A percentile compares a stretch with the other conserved stretches of the same genome.
Evolutionary conservation across 2,888 invertebrate species (phyloP).

Genomic region (Noctua janthe): DNA sequence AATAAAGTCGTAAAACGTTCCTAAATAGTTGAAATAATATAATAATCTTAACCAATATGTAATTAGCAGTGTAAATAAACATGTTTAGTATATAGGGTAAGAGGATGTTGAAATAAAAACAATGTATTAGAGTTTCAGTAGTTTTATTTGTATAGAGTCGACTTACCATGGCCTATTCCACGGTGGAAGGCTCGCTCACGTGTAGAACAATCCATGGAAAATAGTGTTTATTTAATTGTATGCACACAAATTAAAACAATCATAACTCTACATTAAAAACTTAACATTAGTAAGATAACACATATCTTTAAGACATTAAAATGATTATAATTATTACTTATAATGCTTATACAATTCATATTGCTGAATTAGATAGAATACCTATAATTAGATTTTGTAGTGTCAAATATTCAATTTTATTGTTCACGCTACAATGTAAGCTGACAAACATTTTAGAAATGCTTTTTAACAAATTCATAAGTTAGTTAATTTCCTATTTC

Average conservation of each 20-base stretch:
- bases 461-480: constrained; percentile 48
- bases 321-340: constrained; percentile 55
- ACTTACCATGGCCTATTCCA: constrained; percentile 90
- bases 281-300: constrained; percentile 61
- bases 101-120: constrained; percentile 74
- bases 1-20: constrained; percentile 35
- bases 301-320: constrained; percentile 59
- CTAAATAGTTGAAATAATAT: constrained; percentile 38
- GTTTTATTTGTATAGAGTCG: constrained; percentile 84
- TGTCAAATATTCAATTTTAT: constrained; percentile 44
- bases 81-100: constrained; percentile 7
- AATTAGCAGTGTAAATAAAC: constrained; percentile 44
- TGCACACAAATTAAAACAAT: constrained; percentile 78
- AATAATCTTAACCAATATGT: constrained; percentile 15
- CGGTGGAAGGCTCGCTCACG: constrained; percentile 84
- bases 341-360: constrained; percentile 63
- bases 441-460: constrained; percentile 45
- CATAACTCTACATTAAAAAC: constrained; percentile 70
- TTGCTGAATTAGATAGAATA: constrained; percentile 65
- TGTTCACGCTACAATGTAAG: constrained; percentile 45
- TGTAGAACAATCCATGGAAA: constrained; percentile 89
- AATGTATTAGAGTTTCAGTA: constrained; percentile 71
- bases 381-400: constrained; percentile 54
- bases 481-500: constrained; percentile 58
- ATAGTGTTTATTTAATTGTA: constrained; percentile 85